Conservation (phyloP, 2,113 vertebrate species). For the Ursus arctos region DNA sequence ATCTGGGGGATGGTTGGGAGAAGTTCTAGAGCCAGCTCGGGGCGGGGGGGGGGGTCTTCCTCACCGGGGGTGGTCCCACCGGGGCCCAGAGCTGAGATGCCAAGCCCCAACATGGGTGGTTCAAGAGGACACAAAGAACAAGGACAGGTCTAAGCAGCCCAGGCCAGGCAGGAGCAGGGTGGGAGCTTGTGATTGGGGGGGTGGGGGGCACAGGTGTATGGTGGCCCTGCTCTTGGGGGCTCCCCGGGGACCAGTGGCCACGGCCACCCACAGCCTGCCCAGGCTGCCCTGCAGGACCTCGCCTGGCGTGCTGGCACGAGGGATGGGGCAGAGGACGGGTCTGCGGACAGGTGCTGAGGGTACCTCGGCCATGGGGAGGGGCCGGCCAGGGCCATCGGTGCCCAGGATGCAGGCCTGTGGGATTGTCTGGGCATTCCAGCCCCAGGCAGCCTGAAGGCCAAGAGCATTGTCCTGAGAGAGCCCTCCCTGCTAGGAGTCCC, state of each 20-base stretch:
- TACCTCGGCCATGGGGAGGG: not conserved
- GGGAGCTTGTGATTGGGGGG: not conserved
- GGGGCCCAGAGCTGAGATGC: not conserved
- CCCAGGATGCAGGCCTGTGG: not conserved
- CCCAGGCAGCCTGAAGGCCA: not conserved
- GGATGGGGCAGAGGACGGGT: not conserved
- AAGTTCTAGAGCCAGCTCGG: not conserved
- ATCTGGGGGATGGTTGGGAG: not conserved
- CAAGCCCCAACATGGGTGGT: too few relatives aligned
- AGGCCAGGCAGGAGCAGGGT: not conserved
- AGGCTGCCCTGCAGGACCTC: not conserved
- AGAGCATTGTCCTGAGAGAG: not conserved
- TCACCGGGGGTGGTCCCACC: not conserved
- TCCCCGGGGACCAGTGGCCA: not conserved
- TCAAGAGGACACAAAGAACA: not conserved
- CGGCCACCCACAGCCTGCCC: not conserved
- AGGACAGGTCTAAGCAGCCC: not conserved
- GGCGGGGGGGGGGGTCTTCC: too few relatives aligned
- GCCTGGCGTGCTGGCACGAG: not conserved
- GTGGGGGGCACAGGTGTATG: too few relatives aligned
- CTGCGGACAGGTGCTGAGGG: not conserved
- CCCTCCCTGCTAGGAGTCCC: not conserved
- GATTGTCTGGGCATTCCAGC: not conserved
- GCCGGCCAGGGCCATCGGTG: not conserved
- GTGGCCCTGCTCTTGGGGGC: not conserved